Evolutionary conservation across 1,140 invertebrate species (phyloP), one percentile per base, ranked within the genome.

Genomic region (Heliconius hermathena): DNA sequence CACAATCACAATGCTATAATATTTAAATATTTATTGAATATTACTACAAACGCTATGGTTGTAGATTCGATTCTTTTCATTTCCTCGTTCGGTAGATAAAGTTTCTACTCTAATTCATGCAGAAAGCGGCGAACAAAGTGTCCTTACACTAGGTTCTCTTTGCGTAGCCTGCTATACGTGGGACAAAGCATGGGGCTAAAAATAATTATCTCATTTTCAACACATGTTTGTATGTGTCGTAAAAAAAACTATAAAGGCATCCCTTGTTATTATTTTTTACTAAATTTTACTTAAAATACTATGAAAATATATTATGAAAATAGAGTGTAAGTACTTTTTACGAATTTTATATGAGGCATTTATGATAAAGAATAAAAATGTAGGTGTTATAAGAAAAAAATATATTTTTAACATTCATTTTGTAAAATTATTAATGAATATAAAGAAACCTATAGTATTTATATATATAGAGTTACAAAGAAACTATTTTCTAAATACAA

Each of bases 281-380:
- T 26, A 22, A 26, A 26, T 66, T 66, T 29, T 26, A 26, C 13
- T 26, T 66, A 66, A 26, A 5, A 0, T 5, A 66, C 8, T 66
- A 66, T 66, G 11, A 66, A 13, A 26, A 66, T 57, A 57, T 57
- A 22, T 52, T 20, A 8, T 57, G 9, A 22, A 57, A n/a, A 57
- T 57, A 29, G 22, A 66, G 22, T 9, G 6, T 57, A 57, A 57
- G 54, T 26, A n/a, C 29, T 9, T 66, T 66, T 66, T 29, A 26
- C 29, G 60, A 66, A 66, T 66, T 66, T 66, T 66, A n/a, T 29
- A 66, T 29, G 60, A 66, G 60, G 60, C 60, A 66, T n/a, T 66
- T 29, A 66, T 26, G 60, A 66, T 66, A 66, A 16, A 26, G 5
- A 66, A 66, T 26, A 66, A 20, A 52, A 66, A 6, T 1, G 60